Base-by-base conservation (phyloP, 2,888 invertebrate species). In the Noctua janthe region DNA sequence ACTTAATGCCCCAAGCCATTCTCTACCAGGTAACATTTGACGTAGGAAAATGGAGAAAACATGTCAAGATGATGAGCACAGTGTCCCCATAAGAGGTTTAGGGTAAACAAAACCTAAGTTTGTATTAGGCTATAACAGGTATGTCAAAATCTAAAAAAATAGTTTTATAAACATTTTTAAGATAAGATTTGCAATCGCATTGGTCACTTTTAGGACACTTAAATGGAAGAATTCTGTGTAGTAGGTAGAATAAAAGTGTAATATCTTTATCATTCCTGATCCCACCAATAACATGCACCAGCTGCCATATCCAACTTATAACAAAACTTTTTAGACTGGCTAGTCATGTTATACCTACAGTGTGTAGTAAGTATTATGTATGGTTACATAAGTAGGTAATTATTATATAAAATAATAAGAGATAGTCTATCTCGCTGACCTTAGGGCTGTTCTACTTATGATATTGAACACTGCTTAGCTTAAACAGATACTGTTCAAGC, bases 131-230 rank as follows among this genome's bases (percentile, higher is more conserved):
- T 74, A 39, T 74, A 84, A 84, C 71, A 82, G 59, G 71, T 72
- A 67, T n/a, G 86, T 71, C 72, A 85, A 81, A 20, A 72, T 73
- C 70, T n/a, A 10, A 71, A 74, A 79, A 74, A 66, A 71, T 43
- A 13, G n/a, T 47, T 15, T 35, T 35, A 15, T 51, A 39, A 64
- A 23, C 62, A 23, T 1, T 73, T 75, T 54, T 51, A 64, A 62
- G 4, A 72, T 74, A 74, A 39, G n/a, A 51, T 71, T 73, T 73
- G 64, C 47, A 75, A 81, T 64, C 81, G 4, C 23, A n/a, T 39
- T 10, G 54, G 76, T 76, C 23, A 85, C 64, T 69, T 51, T 62
- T 85, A 81, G 83, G 64, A 71, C 73, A 81, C 73, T 83, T 85
- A 35, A 66, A 47, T 85, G 76, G 81, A 75, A 83, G 81, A 85